Evolutionary conservation across 2,797 vertebrate genomes (phyloP).

Genomic region (Petrocephalus sullivani): DNA sequence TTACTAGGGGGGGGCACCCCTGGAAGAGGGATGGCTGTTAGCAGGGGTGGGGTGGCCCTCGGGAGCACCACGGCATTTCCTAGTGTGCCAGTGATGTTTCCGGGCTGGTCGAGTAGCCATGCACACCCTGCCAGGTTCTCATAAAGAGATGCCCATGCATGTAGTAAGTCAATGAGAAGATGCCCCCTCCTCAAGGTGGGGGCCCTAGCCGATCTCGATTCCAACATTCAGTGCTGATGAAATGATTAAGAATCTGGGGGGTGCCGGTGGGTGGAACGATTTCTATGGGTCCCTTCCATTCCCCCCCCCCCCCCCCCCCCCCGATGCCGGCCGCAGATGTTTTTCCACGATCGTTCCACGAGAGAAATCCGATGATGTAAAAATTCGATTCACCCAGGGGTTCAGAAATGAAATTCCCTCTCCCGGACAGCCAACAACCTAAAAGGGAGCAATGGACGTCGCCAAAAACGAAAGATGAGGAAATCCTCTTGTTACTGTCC

Average conservation of each 20-base stretch:
- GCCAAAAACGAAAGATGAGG: slow-evolving; percentile 44
- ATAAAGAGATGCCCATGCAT: background rate
- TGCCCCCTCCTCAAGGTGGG: background rate
- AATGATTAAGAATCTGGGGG: background rate
- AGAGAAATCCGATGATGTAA: slow-evolving; percentile 54
- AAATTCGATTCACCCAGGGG: slow-evolving; percentile 61
- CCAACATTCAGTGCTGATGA: background rate
- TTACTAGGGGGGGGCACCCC: background rate
- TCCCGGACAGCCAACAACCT: slow-evolving; percentile 55
- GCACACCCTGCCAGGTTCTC: background rate
- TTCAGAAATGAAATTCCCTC: slow-evolving; percentile 65
- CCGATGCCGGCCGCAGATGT: slow-evolving; percentile 36
- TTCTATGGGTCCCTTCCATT: background rate
- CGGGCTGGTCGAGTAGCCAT: background rate
- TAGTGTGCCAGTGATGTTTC: background rate
- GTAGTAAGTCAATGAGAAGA: background rate
- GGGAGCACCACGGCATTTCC: background rate
- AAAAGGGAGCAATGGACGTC: slow-evolving; percentile 62
- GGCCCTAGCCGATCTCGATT: background rate
- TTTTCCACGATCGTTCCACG: slow-evolving; percentile 53
- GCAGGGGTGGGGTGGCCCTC: background rate
- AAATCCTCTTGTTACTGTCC: slow-evolving; percentile 27
- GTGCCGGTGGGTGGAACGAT: background rate
- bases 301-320: background rate
- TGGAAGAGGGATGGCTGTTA: background rate